phyloP scores from a whole-genome alignment of 2,888 invertebrate genomes.

The Athalia circularis region DNA sequence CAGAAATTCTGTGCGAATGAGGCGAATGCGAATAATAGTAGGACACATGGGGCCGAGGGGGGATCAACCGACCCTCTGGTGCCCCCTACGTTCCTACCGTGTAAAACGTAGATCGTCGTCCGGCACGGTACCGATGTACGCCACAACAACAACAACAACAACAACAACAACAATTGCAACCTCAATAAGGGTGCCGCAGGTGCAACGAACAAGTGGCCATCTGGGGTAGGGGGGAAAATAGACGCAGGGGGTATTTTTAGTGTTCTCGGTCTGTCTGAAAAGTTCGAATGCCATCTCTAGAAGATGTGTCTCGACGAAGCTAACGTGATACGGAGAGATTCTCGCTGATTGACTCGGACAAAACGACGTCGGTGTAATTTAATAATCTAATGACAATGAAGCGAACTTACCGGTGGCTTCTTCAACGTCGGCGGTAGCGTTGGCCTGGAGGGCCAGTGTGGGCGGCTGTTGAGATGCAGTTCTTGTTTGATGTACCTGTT shows the following conservation, averaged over 20 bases:
- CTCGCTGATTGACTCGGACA: no score
- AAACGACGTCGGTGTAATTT: background rate
- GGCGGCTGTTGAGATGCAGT: conserved; percentile 38
- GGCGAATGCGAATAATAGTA: no score
- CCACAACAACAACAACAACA: conserved; percentile 9
- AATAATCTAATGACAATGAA: background rate
- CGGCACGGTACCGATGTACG: background rate
- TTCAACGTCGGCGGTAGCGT: conserved; percentile 50
- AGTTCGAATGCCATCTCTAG: no score
- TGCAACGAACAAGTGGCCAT: background rate
- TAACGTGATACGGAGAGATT: background rate
- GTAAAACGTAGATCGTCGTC: no score
- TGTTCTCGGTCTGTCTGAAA: no score
- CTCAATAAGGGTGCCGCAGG: conserved; percentile 12
- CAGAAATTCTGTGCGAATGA: no score
- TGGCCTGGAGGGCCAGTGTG: conserved; percentile 23
- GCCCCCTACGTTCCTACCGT: no score
- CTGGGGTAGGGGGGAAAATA: no score
- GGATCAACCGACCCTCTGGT: no score
- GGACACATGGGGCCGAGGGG: no score
- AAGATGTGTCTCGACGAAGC: background rate
- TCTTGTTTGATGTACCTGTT: conserved; percentile 38
- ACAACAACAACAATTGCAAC: background rate
- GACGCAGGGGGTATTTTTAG: no score
- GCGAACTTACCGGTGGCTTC: conserved; percentile 63